These are phyloP conservation scores for Upupa epops DNA, from an alignment of 2,113 vertebrate species.

Conservation along the genomic window DNA sequence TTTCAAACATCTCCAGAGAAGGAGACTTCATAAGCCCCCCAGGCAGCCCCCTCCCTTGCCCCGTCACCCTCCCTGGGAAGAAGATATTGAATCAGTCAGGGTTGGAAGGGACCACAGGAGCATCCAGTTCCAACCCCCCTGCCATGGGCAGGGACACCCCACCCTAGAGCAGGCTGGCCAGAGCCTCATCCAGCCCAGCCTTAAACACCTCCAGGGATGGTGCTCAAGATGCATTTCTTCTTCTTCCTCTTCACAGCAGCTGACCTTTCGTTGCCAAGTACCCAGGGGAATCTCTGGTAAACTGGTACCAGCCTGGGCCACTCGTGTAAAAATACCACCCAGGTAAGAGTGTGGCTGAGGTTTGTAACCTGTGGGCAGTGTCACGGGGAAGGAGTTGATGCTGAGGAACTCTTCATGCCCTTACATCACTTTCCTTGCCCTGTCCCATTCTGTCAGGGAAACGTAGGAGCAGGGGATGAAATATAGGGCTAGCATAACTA, in stretches of 20 bases:
- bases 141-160: no score
- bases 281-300: neutral
- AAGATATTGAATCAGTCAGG: no score
- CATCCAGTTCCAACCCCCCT: no score
- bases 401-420: accelerated
- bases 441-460: neutral
- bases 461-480: accelerated
- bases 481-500: neutral
- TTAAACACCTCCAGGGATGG: no score
- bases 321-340: neutral
- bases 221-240: neutral
- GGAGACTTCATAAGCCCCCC: no score
- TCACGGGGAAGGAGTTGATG: neutral
- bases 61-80: no score
- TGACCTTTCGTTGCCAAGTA: neutral
- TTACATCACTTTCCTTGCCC: neutral
- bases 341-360: neutral
- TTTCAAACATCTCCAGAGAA: no score
- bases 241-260: neutral
- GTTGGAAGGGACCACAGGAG: no score
- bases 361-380: neutral
- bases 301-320: neutral
- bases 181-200: no score
- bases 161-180: no score
- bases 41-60: no score